These are phyloP conservation scores for Amitus sp. DNA, from an alignment of 2,888 invertebrate genomes.

Conservation along the genomic window DNA sequence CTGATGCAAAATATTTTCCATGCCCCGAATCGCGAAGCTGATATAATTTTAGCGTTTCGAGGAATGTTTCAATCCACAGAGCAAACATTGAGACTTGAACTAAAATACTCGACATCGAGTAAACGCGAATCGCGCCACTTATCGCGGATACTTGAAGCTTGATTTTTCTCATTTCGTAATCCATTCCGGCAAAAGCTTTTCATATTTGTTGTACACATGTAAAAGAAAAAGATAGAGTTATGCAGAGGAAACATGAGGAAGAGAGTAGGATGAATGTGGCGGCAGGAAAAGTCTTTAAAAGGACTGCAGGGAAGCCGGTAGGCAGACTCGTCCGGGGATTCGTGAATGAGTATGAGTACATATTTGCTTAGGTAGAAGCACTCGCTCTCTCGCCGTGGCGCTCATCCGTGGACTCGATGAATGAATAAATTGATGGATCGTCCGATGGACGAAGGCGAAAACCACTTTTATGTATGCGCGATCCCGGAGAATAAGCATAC, in stretches of 20 bases:
- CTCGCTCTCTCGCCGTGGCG: slow-evolving; percentile 52
- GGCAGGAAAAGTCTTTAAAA: slow-evolving; percentile 61
- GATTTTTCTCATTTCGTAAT: slow-evolving; percentile 28
- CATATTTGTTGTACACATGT: slow-evolving; percentile 30
- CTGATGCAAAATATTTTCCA: slow-evolving; percentile 19
- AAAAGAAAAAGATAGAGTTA: slow-evolving; percentile 28
- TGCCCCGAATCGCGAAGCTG: slow-evolving; percentile 17
- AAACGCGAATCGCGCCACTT: slow-evolving; percentile 26
- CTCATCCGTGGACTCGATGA: slow-evolving; percentile 46
- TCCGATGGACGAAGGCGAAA: slow-evolving; percentile 45
- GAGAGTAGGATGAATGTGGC: slow-evolving; percentile 42
- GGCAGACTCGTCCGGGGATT: slow-evolving; percentile 57
- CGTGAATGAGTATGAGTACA: slow-evolving; percentile 64
- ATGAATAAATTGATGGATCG: slow-evolving; percentile 51
- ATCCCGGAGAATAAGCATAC: slow-evolving; percentile 26
- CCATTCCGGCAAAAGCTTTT: slow-evolving; percentile 25
- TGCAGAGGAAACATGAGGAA: slow-evolving; percentile 25
- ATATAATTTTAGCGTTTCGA: slow-evolving; percentile 7
- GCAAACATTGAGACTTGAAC: neutral
- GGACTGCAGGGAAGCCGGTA: slow-evolving; percentile 50
- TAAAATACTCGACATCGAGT: neutral
- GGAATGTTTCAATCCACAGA: neutral
- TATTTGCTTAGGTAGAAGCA: slow-evolving; percentile 65
- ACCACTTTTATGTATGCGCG: slow-evolving; percentile 34
- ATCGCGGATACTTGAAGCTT: slow-evolving; percentile 8